Evolutionary conservation across 2,113 vertebrate species (phyloP).

Genomic region (Ceyx melanurus): DNA sequence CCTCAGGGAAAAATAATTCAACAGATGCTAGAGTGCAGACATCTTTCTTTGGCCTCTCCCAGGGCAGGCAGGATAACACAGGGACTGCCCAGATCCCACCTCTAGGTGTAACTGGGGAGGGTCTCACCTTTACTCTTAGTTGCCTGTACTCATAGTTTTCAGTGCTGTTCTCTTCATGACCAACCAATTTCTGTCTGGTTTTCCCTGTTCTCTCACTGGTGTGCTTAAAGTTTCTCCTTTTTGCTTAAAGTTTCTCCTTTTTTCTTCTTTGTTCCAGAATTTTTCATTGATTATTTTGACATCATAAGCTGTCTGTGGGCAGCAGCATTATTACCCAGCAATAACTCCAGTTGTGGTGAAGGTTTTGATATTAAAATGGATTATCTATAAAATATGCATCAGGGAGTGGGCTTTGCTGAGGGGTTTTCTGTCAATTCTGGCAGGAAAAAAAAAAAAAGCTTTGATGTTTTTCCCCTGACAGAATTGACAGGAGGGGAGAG

Average conservation of each 20-base stretch:
- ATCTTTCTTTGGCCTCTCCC: neutral
- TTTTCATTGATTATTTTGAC: neutral
- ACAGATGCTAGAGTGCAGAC: neutral
- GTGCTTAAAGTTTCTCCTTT: neutral
- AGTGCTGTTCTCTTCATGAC: neutral
- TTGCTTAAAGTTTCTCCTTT: neutral
- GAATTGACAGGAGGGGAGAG: neutral
- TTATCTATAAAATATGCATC: neutral
- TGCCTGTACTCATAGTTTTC: neutral
- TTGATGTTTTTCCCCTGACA: neutral
- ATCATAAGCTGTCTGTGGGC: neutral
- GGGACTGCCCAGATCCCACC: neutral
- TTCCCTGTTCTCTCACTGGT: neutral
- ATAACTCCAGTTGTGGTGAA: neutral
- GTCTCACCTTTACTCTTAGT: neutral
- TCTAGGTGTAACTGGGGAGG: neutral
- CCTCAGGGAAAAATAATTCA: neutral
- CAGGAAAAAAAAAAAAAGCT: neutral
- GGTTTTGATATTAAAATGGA: neutral
- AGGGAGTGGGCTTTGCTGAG: neutral
- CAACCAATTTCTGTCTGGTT: accelerated
- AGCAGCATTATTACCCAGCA: neutral
- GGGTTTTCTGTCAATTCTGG: neutral
- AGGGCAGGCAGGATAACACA: neutral
- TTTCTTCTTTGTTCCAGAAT: too few relatives aligned